These are phyloP conservation scores for Stegophylla sp. DNA, from an alignment of 2,888 invertebrate species.

Conservation along the genomic window DNA sequence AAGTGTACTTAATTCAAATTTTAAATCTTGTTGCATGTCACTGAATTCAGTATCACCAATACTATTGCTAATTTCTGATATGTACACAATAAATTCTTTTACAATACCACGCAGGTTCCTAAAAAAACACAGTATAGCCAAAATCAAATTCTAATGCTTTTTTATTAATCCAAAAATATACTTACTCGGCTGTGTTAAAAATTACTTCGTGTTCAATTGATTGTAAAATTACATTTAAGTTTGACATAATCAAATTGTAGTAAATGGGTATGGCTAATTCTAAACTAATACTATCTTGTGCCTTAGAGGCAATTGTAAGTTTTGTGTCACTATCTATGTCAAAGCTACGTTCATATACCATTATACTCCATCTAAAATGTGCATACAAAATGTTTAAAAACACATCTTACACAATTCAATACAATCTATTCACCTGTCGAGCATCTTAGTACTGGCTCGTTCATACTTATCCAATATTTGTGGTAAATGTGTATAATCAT, in stretches of 20 bases:
- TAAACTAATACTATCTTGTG: constrained; percentile 54
- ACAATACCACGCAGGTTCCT: constrained; percentile 79
- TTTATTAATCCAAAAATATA: constrained; percentile 55
- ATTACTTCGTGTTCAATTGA: constrained; percentile 78
- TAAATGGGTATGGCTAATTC: constrained; percentile 71
- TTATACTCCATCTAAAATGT: constrained; percentile 83
- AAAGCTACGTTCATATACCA: constrained; percentile 84
- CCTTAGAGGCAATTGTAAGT: constrained; percentile 59
- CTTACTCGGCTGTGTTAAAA: constrained; percentile 76
- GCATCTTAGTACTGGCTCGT: constrained; percentile 95
- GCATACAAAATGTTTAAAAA: constrained; percentile 6
- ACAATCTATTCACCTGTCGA: constrained; percentile 75
- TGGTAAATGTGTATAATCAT: constrained; percentile 91
- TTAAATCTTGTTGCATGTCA: constrained; percentile 76
- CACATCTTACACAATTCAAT: constrained; percentile 5
- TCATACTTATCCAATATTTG: constrained; percentile 92
- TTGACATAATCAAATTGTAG: constrained; percentile 78
- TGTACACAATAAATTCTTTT: constrained; percentile 75
- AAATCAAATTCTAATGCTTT: not conserved
- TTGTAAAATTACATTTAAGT: constrained; percentile 85
- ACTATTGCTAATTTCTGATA: constrained; percentile 69
- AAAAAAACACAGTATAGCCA: constrained; percentile 56
- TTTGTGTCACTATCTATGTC: constrained; percentile 66
- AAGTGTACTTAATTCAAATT: constrained; percentile 78
- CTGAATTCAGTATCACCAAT: constrained; percentile 71